Evolutionary conservation across 2,888 invertebrate species (phyloP).

Genomic region (Helobdella robusta): DNA sequence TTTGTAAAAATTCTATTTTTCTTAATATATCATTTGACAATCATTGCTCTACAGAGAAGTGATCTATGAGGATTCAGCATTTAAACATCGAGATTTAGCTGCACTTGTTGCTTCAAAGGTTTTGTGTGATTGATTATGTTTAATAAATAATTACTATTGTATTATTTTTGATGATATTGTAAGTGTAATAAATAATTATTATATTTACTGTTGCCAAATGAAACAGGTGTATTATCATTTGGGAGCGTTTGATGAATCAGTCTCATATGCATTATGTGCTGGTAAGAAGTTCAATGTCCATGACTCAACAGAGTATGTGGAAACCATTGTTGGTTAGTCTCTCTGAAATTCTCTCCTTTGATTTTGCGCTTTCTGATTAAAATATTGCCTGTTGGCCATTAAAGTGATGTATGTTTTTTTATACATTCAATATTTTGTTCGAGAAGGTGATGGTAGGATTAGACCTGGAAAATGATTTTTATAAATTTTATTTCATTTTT

Average conservation of each 20-base stretch:
- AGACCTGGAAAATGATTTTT: no score
- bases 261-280: constrained; percentile 92
- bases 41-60: constrained; percentile 72
- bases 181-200: background rate
- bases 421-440: no score
- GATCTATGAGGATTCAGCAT: constrained; percentile 84
- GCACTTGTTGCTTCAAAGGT: constrained; percentile 91
- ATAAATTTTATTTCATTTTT: no score
- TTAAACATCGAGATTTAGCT: constrained; percentile 74
- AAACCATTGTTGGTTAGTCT: constrained; percentile 66
- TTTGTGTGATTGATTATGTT: constrained; percentile 14
- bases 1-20: background rate
- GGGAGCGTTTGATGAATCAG: constrained; percentile 88
- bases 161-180: constrained; percentile 4
- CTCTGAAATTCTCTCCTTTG: no score
- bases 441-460: no score
- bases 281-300: constrained; percentile 89
- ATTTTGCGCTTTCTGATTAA: no score
- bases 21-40: no score
- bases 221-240: constrained; percentile 79
- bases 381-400: no score
- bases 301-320: constrained; percentile 84
- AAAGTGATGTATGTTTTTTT: no score
- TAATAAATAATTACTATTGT: background rate
- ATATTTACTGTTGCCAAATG: background rate